Evolutionary conservation across 2,113 vertebrate genomes (phyloP), one percentile per base, ranked within the genome.

Genomic region (Oreochromis tanganicae): DNA sequence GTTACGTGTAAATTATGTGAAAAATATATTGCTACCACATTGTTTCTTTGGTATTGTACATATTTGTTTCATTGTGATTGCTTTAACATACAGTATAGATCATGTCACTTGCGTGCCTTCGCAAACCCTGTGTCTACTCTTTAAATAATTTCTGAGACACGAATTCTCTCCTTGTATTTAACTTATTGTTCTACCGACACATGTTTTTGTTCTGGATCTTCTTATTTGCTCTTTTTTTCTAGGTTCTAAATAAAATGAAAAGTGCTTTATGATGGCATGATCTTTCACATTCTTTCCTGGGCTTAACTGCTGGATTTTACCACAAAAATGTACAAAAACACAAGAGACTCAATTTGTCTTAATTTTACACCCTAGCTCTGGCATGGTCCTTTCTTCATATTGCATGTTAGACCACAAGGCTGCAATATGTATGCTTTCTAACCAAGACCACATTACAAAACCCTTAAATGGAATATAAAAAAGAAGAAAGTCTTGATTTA

Each of bases 141-240:
- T 90, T 82, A 80, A 83, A 82, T 84, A 83, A 87, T 94, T 94
- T 82, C 84, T 84, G 73, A 88, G 63, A 85, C 83, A 83, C 52
- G 16, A 89, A 82, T 88, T 59, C 21, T 85, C 78, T 82, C 56
- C 73, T 68, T 88, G 48, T 90, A 75, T 94, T 95, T 95, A 96
- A 96, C 94, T 96, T 96, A 96, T 96, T 96, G 91, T 93, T 93
- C 84, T 93, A 66, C 86, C 61, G 81, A 90, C 85, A 89, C 63
- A 17, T 63, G 41, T 48, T 85, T 80, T 89, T 88, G 61, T 88
- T 91, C 57, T 82, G 81, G 32, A 82, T 91, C 68, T 94, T 88
- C 50, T 83, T 87, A 63, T 87, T 87, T 82, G 66, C 82, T 81
- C 55, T 32, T 82, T 88, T 85, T 91, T 90, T 68, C 83, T 85